Base-by-base conservation (phyloP, 2,888 invertebrate species). In the Synanthedon andrenaeformis region DNA sequence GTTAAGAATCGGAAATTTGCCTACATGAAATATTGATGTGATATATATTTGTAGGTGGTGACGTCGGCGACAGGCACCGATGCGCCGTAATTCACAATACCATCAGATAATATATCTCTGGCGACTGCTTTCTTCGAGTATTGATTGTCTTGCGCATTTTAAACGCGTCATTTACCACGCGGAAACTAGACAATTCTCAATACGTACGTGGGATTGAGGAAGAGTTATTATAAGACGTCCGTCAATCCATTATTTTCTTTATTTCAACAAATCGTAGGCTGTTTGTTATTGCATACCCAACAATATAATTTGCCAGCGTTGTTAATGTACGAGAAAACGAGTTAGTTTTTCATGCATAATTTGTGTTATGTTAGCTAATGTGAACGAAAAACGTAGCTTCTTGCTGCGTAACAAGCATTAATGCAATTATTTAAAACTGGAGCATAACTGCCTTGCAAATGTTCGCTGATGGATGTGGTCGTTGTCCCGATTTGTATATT, bases 371-470 rank as follows among this genome's bases (percentile, higher is more conserved):
- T 80, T 76, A 67, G 69, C 64, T 63, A 77, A 78, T 65, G 55
- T 69, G 65, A 68, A 67, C 62, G 70, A 69, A 63, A 65, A 67
- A 67, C 67, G 68, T 68, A 62, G 63, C 64, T 70, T 69, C 66
- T 72, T 70, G 70, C 67, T 67, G 65, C 61, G 66, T 79, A 77
- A 77, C 74, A 76, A 78, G 74, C 78, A 74, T 72, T 72, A 72
- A 75, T 70, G 71, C 73, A 74, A 77, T 79, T 79, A 79, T 60
- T 58, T 62, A 67, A 79, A 81, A 77, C 70, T 80, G 65, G 82
- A 75, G 74, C 77, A 74, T 72, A 72, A 76, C 76, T 69, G 62
- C 66, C 65, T 65, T 66, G 65, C 69, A 70, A 74, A 72, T 71
- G 67, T 63, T 65, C 58, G 62, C 58, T 67, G 67, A 66, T 71